These are phyloP conservation scores for Metellina segmentata DNA, from an alignment of 2,888 invertebrate species.

Conservation along the genomic window DNA sequence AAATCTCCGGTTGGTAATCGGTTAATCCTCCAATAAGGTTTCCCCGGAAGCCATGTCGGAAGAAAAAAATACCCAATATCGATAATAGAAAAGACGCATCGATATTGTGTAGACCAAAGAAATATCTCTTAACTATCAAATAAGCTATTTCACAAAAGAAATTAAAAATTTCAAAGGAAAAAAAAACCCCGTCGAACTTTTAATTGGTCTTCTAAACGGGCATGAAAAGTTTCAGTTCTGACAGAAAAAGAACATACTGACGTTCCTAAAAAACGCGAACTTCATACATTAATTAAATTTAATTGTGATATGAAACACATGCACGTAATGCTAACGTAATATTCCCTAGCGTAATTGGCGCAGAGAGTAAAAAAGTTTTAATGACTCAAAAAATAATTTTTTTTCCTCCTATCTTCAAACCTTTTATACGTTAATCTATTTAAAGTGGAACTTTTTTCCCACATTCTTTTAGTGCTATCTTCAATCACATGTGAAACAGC, in stretches of 20 bases:
- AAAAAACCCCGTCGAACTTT: background rate
- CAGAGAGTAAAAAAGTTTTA: conserved; percentile 2
- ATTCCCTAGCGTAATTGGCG: background rate
- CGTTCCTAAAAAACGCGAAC: background rate
- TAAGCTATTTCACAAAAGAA: background rate
- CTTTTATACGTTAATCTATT: background rate
- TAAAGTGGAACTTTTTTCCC: background rate
- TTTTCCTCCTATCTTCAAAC: background rate
- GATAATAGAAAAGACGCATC: too few species aligned
- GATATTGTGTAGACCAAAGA: too few species aligned
- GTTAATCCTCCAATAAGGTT: too few species aligned
- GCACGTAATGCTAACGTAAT: background rate
- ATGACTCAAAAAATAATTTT: background rate
- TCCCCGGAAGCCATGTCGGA: too few species aligned
- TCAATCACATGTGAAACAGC: background rate
- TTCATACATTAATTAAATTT: conserved; percentile 1
- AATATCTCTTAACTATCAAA: too few species aligned
- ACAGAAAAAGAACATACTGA: background rate
- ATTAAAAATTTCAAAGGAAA: background rate
- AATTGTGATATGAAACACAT: background rate
- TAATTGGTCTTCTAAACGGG: background rate
- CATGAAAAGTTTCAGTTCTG: background rate
- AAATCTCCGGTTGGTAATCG: too few species aligned
- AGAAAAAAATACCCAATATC: too few species aligned
- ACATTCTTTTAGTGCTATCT: background rate